phyloP scores from a whole-genome alignment of 2,113 vertebrate genomes.

The Eurystomus gularis region DNA sequence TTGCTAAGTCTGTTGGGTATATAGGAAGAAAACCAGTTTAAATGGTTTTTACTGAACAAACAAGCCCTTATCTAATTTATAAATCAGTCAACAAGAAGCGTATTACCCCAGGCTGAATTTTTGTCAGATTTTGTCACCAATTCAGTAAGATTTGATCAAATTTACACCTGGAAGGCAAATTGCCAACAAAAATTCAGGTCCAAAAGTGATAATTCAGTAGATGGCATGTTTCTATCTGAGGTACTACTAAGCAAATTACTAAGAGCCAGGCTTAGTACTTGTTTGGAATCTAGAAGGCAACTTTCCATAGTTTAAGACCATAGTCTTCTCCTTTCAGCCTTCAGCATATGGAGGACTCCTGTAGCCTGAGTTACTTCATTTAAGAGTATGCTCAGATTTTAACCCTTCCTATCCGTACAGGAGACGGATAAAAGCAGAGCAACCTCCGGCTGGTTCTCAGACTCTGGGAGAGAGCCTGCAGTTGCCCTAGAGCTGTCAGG shows the following conservation, averaged over 20 bases:
- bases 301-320: not conserved
- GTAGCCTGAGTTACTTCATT: not conserved
- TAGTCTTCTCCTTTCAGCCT: not conserved
- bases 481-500: not conserved
- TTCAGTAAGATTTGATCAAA: not conserved
- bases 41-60: not conserved
- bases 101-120: not conserved
- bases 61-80: not conserved
- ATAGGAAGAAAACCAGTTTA: not conserved
- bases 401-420: not conserved
- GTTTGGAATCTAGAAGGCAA: not conserved
- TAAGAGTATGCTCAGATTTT: not conserved
- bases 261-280: not conserved
- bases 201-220: not conserved
- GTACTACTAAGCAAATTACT: not conserved
- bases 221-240: not conserved
- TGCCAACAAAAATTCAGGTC: not conserved
- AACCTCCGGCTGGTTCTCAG: not conserved
- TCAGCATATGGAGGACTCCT: not conserved
- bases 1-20: not conserved
- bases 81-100: not conserved
- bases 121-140: not conserved
- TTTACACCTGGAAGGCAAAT: not conserved
- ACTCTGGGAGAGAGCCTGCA: accelerated
- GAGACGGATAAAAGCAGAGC: not conserved